These are phyloP conservation scores for Vireo altiloquus DNA, from an alignment of 2,113 vertebrate genomes.

Conservation along the genomic window DNA sequence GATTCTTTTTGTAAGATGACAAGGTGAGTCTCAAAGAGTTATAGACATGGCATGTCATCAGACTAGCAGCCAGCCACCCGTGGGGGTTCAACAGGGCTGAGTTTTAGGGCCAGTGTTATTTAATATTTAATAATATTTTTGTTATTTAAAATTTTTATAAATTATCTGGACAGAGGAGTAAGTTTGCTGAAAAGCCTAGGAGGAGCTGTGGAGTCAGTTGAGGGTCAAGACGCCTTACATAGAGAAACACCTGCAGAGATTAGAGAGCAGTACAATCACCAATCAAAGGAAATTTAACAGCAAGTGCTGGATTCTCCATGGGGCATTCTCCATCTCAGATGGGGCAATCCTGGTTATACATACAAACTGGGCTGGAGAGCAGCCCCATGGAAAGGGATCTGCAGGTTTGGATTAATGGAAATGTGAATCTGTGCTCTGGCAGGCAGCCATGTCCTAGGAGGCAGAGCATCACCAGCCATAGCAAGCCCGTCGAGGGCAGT, in stretches of 20 bases:
- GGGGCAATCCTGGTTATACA: neutral
- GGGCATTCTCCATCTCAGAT: neutral
- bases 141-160: neutral
- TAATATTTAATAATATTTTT: neutral
- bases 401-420: neutral
- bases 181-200: neutral
- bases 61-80: neutral
- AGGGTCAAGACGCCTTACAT: neutral
- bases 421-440: neutral
- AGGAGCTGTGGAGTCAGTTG: neutral
- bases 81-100: neutral
- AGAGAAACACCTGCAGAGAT: neutral
- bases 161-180: neutral
- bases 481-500: fast-evolving
- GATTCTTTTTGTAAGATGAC: neutral
- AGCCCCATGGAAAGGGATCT: neutral
- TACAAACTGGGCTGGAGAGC: neutral
- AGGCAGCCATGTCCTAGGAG: fast-evolving
- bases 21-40: neutral
- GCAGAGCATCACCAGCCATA: neutral
- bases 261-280: neutral
- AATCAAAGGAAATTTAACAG: neutral
- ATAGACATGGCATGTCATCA: neutral
- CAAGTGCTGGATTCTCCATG: neutral
- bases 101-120: neutral